These are phyloP conservation scores for Clamator glandarius DNA, from an alignment of 2,797 vertebrate genomes.

Conservation along the genomic window DNA sequence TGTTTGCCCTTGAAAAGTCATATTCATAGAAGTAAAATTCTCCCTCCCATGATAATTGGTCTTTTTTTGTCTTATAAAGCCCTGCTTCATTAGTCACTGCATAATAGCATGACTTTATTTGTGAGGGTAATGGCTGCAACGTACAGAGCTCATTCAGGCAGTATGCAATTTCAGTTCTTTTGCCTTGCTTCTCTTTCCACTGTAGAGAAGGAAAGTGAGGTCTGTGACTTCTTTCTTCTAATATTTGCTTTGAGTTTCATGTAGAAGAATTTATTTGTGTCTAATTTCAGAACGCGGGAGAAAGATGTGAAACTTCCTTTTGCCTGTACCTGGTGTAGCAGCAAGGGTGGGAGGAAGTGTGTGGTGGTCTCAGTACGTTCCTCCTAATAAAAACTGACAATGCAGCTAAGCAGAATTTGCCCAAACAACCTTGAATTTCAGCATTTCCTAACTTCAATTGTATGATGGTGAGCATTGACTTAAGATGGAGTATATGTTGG, in stretches of 20 bases:
- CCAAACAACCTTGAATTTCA: not conserved
- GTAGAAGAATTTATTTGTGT: not conserved
- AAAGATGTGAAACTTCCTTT: not conserved
- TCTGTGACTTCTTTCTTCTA: not conserved
- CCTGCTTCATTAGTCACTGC: not conserved
- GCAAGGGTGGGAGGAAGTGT: not conserved
- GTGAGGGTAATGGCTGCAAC: not conserved
- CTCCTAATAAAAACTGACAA: not conserved
- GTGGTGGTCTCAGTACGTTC: not conserved
- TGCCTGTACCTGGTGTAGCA: not conserved
- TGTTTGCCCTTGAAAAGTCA: conserved; percentile 1
- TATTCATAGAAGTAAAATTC: not conserved
- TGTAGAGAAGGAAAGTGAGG: not conserved
- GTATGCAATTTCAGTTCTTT: not conserved
- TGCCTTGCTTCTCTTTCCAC: not conserved
- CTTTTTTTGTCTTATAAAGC: not conserved
- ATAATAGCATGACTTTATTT: not conserved
- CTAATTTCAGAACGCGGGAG: not conserved
- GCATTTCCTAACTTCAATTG: not conserved
- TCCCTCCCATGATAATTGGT: not conserved
- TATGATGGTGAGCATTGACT: not conserved
- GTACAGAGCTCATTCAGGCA: not conserved
- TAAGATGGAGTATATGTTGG: not conserved
- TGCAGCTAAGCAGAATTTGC: not conserved
- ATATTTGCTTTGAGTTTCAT: not conserved